These are phyloP conservation scores for Stenopsyche tienmushanensis DNA, from an alignment of 1,140 invertebrate genomes.

Conservation along the genomic window DNA sequence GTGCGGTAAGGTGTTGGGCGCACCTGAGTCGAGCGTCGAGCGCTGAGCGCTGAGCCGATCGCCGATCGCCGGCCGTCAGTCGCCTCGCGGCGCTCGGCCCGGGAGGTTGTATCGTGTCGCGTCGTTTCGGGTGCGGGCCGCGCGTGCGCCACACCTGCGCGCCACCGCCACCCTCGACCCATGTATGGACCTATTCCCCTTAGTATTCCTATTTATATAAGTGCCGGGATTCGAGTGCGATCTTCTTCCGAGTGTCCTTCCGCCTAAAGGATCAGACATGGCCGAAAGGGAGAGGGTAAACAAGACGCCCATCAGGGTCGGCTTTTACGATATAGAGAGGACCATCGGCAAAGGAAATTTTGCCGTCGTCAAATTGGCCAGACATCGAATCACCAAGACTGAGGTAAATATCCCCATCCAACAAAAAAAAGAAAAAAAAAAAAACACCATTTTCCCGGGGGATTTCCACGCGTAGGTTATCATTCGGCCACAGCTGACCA, in stretches of 20 bases:
- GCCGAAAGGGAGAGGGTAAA: slow-evolving; percentile 59
- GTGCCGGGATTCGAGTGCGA: neutral
- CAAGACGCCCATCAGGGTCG: slow-evolving; percentile 85
- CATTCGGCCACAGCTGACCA: no score
- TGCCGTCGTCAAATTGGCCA: slow-evolving; percentile 96
- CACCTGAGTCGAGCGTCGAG: slow-evolving; percentile 2
- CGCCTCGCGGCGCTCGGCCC: neutral
- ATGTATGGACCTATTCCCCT: no score
- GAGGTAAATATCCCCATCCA: slow-evolving; percentile 88
- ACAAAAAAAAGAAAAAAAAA: no score
- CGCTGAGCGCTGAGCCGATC: neutral
- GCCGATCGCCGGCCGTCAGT: slow-evolving; percentile 1
- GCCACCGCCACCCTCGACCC: no score
- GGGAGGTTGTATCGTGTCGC: neutral
- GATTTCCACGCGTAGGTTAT: no score
- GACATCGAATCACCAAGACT: slow-evolving; percentile 96
- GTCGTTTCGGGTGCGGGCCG: neutral
- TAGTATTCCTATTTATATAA: no score
- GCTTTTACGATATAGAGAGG: slow-evolving; percentile 94
- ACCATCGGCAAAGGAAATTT: slow-evolving; percentile 99
- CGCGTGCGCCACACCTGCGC: neutral
- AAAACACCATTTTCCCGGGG: no score
- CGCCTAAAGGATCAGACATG: no score
- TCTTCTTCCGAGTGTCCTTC: neutral
- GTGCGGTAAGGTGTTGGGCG: no score